Conservation (phyloP, 1,140 invertebrate species). For the Solen grandis region DNA sequence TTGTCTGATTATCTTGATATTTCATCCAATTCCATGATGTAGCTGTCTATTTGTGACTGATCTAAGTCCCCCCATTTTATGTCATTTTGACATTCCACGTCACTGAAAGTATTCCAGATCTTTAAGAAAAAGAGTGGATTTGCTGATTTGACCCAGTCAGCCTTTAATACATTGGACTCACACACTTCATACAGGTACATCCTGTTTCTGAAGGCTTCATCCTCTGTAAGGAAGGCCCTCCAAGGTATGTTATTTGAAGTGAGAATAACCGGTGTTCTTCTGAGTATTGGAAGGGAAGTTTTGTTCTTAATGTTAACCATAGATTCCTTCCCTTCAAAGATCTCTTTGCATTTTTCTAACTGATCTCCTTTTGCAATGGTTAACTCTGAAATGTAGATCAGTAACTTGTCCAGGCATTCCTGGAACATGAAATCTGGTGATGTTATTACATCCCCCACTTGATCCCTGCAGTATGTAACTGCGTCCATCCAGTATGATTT, state of each 20-base stretch:
- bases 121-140: too few relatives aligned
- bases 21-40: too few relatives aligned
- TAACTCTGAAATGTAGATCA: conserved; percentile 1
- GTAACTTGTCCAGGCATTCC: neutral
- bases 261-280: neutral
- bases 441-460: neutral
- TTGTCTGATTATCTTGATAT: too few relatives aligned
- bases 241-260: conserved; percentile 8
- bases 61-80: too few relatives aligned
- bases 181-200: too few relatives aligned
- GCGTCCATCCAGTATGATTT: conserved; percentile 19
- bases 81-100: too few relatives aligned
- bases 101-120: too few relatives aligned
- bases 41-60: too few relatives aligned
- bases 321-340: conserved; percentile 7
- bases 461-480: neutral
- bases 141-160: too few relatives aligned
- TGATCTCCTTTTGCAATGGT: neutral
- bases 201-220: neutral
- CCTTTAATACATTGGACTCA: too few relatives aligned
- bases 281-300: neutral
- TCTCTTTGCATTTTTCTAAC: conserved; percentile 11
- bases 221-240: neutral
- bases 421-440: conserved; percentile 7
- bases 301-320: conserved; percentile 21